Evolutionary conservation across 1,140 invertebrate genomes (phyloP).

Genomic region (Drosophila subpulchrella): DNA sequence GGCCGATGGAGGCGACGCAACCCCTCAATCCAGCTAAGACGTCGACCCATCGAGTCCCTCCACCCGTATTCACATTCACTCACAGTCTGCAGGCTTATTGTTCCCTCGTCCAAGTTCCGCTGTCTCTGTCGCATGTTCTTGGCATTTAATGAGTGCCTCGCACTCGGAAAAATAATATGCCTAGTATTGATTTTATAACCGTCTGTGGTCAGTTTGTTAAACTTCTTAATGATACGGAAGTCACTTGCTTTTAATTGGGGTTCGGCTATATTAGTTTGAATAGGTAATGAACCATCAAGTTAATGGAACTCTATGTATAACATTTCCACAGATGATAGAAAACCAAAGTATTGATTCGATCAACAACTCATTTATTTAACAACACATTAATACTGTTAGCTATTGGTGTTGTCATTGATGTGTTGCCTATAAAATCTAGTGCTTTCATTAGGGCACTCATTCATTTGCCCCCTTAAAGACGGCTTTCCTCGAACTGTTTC

Average conservation of each 20-base stretch:
- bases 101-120: constrained; percentile 30
- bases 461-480: too few species aligned
- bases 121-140: constrained; percentile 61
- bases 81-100: constrained; percentile 42
- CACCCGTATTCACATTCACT: constrained; percentile 5
- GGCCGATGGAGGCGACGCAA: constrained; percentile 41
- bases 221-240: background rate
- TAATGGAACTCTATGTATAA: background rate
- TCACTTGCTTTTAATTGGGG: background rate
- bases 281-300: too few species aligned
- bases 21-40: constrained; percentile 23
- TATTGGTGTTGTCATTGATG: too few species aligned
- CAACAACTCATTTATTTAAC: background rate
- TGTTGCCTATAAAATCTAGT: too few species aligned
- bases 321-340: background rate
- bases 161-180: constrained; percentile 23
- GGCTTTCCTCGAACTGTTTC: background rate
- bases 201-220: constrained; percentile 8
- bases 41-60: constrained; percentile 11
- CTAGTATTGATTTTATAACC: constrained; percentile 24
- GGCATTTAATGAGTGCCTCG: constrained; percentile 68
- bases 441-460: too few species aligned
- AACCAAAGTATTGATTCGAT: background rate
- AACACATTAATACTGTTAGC: too few species aligned
- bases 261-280: background rate